Conservation (phyloP, 2,113 vertebrate genomes). For the Helogale parvula region DNA sequence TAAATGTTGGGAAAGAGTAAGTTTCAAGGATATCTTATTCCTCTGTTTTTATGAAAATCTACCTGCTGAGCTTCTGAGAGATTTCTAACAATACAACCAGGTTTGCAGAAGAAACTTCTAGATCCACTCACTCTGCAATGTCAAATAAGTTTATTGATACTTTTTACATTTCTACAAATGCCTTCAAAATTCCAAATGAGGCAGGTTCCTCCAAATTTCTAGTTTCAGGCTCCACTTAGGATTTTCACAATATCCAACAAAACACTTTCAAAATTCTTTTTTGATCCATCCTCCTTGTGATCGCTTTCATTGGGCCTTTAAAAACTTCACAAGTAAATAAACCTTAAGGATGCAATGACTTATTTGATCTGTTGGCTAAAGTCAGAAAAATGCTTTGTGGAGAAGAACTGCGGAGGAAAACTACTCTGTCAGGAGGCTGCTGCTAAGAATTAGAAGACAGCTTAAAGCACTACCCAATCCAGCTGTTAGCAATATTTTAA, state of each 20-base stretch:
- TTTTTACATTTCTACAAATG: conserved; percentile 31
- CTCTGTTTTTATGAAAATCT: conserved; percentile 46
- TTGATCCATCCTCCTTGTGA: conserved; percentile 37
- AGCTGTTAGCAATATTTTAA: neutral
- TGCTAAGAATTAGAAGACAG: conserved; percentile 1
- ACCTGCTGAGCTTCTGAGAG: conserved; percentile 43
- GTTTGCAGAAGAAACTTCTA: conserved; percentile 41
- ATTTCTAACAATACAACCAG: conserved; percentile 35
- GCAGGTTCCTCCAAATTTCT: conserved; percentile 45
- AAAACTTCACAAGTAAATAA: conserved; percentile 29
- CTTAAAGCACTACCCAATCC: neutral
- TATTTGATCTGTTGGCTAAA: conserved; percentile 23
- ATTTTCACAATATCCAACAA: conserved; percentile 28
- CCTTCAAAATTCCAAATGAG: conserved; percentile 41
- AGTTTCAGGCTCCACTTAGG: neutral
- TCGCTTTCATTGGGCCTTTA: conserved; percentile 48
- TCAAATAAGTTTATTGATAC: neutral
- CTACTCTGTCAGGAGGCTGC: neutral
- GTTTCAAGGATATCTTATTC: conserved; percentile 37
- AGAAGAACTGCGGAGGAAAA: conserved; percentile 26
- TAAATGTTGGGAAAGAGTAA: conserved; percentile 34
- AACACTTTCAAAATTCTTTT: conserved; percentile 43
- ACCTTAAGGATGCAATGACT: conserved; percentile 29
- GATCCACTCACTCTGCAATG: neutral
- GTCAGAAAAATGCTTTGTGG: conserved; percentile 34